Evolutionary conservation across 1,140 invertebrate genomes (phyloP), one percentile per base, ranked within the genome.

Genomic region (Epicauta chinensis): DNA sequence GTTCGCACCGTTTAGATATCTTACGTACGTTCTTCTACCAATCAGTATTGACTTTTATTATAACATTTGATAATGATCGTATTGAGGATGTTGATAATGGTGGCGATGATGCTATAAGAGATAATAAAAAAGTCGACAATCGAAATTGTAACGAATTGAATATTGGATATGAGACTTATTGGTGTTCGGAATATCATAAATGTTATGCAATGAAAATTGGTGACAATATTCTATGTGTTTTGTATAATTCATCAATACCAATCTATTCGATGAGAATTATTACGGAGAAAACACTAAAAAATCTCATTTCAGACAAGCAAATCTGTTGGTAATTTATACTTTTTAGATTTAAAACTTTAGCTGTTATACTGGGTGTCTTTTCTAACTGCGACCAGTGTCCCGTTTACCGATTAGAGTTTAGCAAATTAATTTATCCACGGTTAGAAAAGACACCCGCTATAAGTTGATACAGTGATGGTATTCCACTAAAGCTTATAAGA

Each of bases 101-200:
- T n/a, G n/a, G n/a, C n/a, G n/a, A n/a, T n/a, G n/a, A n/a, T n/a
- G n/a, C n/a, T n/a, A n/a, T n/a, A n/a, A n/a, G n/a, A n/a, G n/a
- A 58, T 15, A 51, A 51, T 15, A 36, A 45, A 6, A 39, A 58
- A 53, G 47, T 62, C 15, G 46, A 55, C 45, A 53, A 49, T 5
- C 45, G 52, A 9, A 30, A 42, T 32, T 47, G 30, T 13, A 31
- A 38, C 16, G 44, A 62, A 14, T 66, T 68, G 44, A 62, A 68
- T 44, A 63, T 68, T 12, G 68, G 69, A 35, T 70, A 75, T 67
- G 88, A 91, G 73, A 83, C 84, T 2, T 91, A 89, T 68, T 84
- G 87, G 79, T 83, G 84, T 63, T 87, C 86, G 0, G 86, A 90
- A 66, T 87, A 87, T 66, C 84, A 91, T 66, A 92, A 92, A 72